Base-by-base conservation (phyloP, 1,140 invertebrate species). In the Dendrolimus kikuchii region DNA sequence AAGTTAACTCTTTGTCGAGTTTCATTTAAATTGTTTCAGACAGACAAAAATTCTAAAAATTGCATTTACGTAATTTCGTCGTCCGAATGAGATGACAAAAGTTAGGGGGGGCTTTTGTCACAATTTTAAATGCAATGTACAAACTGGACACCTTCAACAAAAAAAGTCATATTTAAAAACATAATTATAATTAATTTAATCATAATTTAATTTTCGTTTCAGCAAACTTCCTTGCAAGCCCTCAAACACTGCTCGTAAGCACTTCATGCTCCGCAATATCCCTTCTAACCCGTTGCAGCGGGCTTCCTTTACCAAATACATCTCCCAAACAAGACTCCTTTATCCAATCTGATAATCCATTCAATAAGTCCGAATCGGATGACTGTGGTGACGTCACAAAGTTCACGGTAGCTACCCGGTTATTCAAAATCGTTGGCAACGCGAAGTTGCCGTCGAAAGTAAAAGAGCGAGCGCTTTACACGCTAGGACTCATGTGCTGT, bases 401-500 rank as follows among this genome's bases (percentile, higher is more conserved):
- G 69, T 88, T 90, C 53, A 81, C 83, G 46, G 65, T 93, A 39
- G 87, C 92, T 7, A 89, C 91, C 49, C 88, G 86, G 36, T 57
- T 80, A 44, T 89, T 92, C 55, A 88, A 86, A n/a, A 85, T 92
- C 38, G 86, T 92, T 40, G 89, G 84, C 6, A 92, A 92, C 62
- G 74, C 82, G 0, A 93, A 93, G 79, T 73, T 90, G 9, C 89
- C 88, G 49, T 87, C 88, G 0, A 93, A 92, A 77, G 88, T 92
- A 46, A 92, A 94, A 71, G 95, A 96, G 74, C 91, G 89, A 66
- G 92, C 94, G 51, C 90, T 92, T 4, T 88, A 89, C 53, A 90
- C 93, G 7, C 78, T 94, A 8, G 94, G 95, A 1, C 85, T 92
- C 51, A 77, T 97, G 44, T 95, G 94, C 74, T 89, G 95, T 23